Conservation (phyloP, 2,888 invertebrate genomes). For the Nomada hirtipes region DNA sequence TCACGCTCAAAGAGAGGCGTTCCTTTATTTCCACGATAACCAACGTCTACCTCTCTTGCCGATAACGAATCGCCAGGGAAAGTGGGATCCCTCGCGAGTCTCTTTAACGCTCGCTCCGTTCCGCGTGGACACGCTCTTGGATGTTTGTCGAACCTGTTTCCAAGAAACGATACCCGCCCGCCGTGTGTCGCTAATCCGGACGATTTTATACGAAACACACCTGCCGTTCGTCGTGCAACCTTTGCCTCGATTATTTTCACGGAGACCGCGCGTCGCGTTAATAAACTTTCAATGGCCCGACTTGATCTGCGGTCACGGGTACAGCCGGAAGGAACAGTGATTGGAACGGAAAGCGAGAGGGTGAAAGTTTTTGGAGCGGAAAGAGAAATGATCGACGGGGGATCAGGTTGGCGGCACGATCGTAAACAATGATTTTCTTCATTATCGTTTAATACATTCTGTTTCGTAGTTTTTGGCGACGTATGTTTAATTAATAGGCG, state of each 20-base stretch:
- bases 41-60: constrained; percentile 10
- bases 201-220: constrained; percentile 26
- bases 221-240: constrained; percentile 18
- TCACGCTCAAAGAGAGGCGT: constrained; percentile 44
- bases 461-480: neutral
- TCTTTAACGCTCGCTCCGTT: neutral
- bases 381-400: constrained; percentile 35
- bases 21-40: constrained; percentile 52
- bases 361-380: constrained; percentile 61
- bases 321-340: constrained; percentile 42
- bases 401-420: constrained; percentile 23
- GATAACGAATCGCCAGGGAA: constrained; percentile 40
- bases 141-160: constrained; percentile 31
- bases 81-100: constrained; percentile 18
- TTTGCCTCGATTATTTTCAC: constrained; percentile 6
- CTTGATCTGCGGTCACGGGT: constrained; percentile 21
- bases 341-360: constrained; percentile 53
- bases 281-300: constrained; percentile 9
- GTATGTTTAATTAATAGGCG: no score
- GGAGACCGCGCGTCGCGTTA: neutral
- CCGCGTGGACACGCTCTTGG: neutral
- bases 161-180: neutral
- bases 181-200: neutral
- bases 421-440: constrained; percentile 1
- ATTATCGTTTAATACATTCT: neutral